phyloP scores from a whole-genome alignment of 2,113 vertebrate genomes.

The Amazona vittata region DNA sequence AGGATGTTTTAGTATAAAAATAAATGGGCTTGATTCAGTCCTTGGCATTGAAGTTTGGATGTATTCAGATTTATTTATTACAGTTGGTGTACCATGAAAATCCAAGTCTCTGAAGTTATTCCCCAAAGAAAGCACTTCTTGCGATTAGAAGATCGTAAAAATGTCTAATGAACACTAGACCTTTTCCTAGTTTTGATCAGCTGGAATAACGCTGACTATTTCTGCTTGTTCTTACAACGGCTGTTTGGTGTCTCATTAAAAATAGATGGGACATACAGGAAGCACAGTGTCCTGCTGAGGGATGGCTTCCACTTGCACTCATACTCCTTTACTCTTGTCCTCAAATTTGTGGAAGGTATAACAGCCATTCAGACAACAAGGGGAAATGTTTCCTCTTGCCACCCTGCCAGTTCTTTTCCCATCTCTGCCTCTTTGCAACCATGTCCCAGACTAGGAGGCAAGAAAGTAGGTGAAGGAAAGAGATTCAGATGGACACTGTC shows the following conservation, averaged over 20 bases:
- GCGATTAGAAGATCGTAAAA: conserved; percentile 8
- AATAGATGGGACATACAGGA: neutral
- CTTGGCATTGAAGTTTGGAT: conserved; percentile 26
- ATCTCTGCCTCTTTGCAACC: neutral
- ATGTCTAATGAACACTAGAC: neutral
- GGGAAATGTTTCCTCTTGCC: neutral
- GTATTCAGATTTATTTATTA: conserved; percentile 68
- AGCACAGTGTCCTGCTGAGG: neutral
- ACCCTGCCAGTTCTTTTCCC: neutral
- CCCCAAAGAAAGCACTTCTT: conserved; percentile 23
- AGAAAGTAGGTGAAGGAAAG: neutral
- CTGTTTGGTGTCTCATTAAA: neutral
- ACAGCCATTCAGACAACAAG: neutral
- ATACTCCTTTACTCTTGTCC: neutral
- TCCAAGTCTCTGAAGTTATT: conserved; percentile 35
- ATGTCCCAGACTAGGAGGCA: neutral
- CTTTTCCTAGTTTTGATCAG: conserved; percentile 1
- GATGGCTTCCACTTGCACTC: neutral
- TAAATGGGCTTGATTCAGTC: conserved; percentile 1
- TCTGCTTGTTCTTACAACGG: neutral
- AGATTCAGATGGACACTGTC: neutral
- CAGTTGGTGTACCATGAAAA: conserved; percentile 46
- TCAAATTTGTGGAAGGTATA: neutral
- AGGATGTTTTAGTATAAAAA: conserved; percentile 18
- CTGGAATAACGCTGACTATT: neutral